Evolutionary conservation across 2,113 vertebrate genomes (phyloP).

Genomic region (Lontra canadensis): DNA sequence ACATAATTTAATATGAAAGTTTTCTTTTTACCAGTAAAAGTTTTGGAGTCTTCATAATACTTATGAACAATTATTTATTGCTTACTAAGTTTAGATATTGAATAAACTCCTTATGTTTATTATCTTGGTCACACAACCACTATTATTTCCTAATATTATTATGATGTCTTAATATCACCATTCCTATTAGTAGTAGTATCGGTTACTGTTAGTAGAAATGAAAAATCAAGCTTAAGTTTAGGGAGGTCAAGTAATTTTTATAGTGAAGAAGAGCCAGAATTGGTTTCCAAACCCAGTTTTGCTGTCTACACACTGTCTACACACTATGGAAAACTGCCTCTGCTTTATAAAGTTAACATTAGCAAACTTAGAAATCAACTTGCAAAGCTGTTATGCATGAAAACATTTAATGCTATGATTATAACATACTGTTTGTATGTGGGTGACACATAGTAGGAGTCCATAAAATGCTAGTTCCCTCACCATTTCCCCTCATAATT

Average conservation of each 20-base stretch:
- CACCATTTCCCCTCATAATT: not conserved
- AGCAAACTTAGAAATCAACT: not conserved
- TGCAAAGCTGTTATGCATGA: not conserved
- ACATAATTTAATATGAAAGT: not conserved
- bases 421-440: not conserved
- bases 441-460: not conserved
- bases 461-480: not conserved
- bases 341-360: not conserved
- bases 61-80: not conserved
- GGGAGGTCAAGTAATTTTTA: not conserved
- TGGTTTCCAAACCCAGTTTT: not conserved
- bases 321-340: not conserved
- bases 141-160: not conserved
- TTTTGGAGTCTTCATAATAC: not conserved
- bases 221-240: conserved; percentile 9
- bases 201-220: not conserved
- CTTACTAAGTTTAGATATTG: not conserved
- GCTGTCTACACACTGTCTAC: no score
- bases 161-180: not conserved
- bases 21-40: not conserved
- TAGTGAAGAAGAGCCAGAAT: not conserved
- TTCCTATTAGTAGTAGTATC: not conserved
- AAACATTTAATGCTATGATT: not conserved
- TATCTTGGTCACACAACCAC: not conserved
- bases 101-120: not conserved